Evolutionary conservation across 2,113 vertebrate genomes (phyloP), one percentile per base, ranked within the genome.

Genomic region (Rostratula benghalensis): DNA sequence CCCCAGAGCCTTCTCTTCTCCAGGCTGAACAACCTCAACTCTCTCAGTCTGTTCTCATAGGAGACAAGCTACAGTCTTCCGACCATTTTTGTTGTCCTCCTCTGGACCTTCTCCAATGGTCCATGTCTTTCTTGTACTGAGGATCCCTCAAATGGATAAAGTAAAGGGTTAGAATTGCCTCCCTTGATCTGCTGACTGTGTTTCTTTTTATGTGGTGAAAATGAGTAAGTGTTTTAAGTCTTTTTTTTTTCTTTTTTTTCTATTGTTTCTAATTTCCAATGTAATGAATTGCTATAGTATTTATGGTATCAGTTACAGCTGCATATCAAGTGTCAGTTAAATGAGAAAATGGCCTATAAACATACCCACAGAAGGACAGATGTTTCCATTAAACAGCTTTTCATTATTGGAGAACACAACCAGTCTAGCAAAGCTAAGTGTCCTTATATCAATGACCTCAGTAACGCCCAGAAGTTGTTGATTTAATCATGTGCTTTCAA

Each of bases 401-500:
- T 33, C 27, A 11, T n/a, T 85, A 24, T 79, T 43, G 87, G 75
- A 86, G 61, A 78, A 57, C 10, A 6, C 5, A 86, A 41, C 13
- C 28, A 82, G 17, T 87, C 35, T 64, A 56, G 5, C 2, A 83
- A 48, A 69, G 28, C 24, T 12, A 10, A 41, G 8, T 45, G 35
- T 51, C 61, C 48, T 50, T 70, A 77, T 10, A 53, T 69, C 7
- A 3, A 4, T 79, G 82, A 56, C 15, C 13, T 65, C 63, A 61
- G 24, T 30, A 73, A 37, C 0, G 0, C 18, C 80, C 50, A 88
- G 79, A 90, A 92, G 13, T 12, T 70, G 46, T 60, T 87, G 37
- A 78, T 87, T 90, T 89, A 89, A 70, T 61, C 30, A 31, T 60
- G 30, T n/a, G 2, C n/a, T 92, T 84, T 85, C 51, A 82, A 31